A percentile compares a stretch with the other conserved stretches of the same genome.
These are phyloP conservation scores for Psammodynastes pulverulentus DNA, from an alignment of 2,113 vertebrate genomes.

Conservation along the genomic window DNA sequence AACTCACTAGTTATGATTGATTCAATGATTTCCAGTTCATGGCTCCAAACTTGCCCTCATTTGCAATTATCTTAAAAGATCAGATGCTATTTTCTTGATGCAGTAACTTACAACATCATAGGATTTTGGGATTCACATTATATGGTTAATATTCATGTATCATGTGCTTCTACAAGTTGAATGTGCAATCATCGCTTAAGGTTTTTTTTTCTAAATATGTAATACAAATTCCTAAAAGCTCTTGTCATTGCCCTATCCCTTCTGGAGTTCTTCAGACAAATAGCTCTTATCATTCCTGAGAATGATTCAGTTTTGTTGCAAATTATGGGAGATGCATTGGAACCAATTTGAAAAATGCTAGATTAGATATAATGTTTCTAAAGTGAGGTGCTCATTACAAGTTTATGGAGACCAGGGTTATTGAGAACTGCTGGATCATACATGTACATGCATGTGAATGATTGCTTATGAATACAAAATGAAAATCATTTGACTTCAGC, in stretches of 20 bases:
- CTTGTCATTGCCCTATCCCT: background rate
- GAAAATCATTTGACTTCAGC: background rate
- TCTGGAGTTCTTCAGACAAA: background rate
- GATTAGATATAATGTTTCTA: background rate
- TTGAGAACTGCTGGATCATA: background rate
- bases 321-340: background rate
- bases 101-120: background rate
- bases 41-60: background rate
- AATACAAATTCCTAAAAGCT: background rate
- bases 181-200: background rate
- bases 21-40: background rate
- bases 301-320: background rate
- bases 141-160: background rate
- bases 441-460: background rate
- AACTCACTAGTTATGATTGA: background rate
- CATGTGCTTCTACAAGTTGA: background rate
- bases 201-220: background rate
- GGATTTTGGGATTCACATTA: background rate
- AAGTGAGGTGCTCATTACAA: background rate
- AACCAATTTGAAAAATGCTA: background rate
- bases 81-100: background rate
- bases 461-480: background rate
- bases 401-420: background rate
- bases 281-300: background rate
- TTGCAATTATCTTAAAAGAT: background rate